Conservation (phyloP, 2,888 invertebrate genomes). For the Platerodrilus igneus region DNA sequence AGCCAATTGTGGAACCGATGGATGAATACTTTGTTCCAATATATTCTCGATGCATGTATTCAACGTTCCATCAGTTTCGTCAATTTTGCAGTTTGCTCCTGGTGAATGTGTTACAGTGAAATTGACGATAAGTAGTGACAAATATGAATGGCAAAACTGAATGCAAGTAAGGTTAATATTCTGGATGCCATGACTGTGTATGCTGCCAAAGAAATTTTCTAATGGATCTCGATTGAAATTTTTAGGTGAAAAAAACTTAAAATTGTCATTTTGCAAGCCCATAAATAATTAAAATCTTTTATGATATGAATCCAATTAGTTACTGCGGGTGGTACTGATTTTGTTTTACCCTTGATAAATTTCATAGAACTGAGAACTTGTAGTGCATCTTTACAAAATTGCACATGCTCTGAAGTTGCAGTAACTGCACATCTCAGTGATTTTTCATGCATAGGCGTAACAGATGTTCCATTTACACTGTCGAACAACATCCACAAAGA, state of each 20-base stretch:
- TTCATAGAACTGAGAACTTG: background rate
- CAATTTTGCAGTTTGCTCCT: too few relatives aligned
- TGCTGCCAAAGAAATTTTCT: conserved; percentile 21
- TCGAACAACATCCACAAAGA: conserved; percentile 22
- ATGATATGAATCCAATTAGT: conserved; percentile 4
- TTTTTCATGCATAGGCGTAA: conserved; percentile 1
- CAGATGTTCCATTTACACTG: conserved; percentile 15
- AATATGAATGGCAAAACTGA: too few relatives aligned
- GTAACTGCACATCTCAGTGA: conserved; percentile 3
- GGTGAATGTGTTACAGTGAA: too few relatives aligned
- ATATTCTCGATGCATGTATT: too few relatives aligned
- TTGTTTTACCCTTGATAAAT: background rate
- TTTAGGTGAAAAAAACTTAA: conserved; percentile 4
- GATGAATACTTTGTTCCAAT: too few relatives aligned
- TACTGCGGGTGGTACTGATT: conserved; percentile 3
- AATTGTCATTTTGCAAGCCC: background rate
- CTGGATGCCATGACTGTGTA: conserved; percentile 18
- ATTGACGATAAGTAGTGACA: too few relatives aligned
- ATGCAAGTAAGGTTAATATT: conserved; percentile 17
- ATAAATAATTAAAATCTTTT: background rate
- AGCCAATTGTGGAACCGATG: too few relatives aligned
- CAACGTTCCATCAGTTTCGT: too few relatives aligned
- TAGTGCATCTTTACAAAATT: conserved; percentile 4
- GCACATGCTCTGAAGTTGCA: background rate
- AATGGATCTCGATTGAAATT: conserved; percentile 22